A percentile compares a stretch with the other conserved stretches of the same genome.
Conservation (phyloP, 2,888 invertebrate species). For the Enchytraeus crypticus region DNA sequence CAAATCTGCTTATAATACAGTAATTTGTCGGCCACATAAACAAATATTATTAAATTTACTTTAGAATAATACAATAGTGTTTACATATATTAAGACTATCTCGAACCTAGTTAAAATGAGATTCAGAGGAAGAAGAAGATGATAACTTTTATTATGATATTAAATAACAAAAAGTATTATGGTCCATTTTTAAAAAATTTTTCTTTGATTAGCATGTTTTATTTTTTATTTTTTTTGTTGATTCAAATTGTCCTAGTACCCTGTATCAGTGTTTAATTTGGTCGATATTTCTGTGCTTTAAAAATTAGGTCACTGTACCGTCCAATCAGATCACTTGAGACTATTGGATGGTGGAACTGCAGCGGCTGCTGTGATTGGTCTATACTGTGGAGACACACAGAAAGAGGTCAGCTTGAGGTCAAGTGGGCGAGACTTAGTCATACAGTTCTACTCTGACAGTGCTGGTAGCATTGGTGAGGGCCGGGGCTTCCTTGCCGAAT, state of each 20-base stretch:
- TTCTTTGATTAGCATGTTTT: background rate
- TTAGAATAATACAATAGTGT: too few relatives aligned
- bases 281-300: background rate
- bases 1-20: too few relatives aligned
- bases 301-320: constrained; percentile 19
- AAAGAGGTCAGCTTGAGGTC: constrained; percentile 18
- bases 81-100: too few relatives aligned
- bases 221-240: background rate
- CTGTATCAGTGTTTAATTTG: too few relatives aligned
- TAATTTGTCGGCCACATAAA: too few relatives aligned
- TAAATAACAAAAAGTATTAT: too few relatives aligned
- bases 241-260: too few relatives aligned
- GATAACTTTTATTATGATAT: too few relatives aligned
- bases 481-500: background rate
- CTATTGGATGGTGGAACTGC: constrained; percentile 21
- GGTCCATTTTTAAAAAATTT: too few relatives aligned
- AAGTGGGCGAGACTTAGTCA: constrained; percentile 27
- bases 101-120: too few relatives aligned
- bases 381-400: constrained; percentile 24
- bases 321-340: constrained; percentile 14
- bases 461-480: constrained; percentile 10
- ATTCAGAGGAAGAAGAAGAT: too few relatives aligned
- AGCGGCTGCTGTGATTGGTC: constrained; percentile 18
- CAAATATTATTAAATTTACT: too few relatives aligned
- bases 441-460: constrained; percentile 36